Evolutionary conservation across 2,888 invertebrate species (phyloP).

Genomic region (Chouioia cunea): DNA sequence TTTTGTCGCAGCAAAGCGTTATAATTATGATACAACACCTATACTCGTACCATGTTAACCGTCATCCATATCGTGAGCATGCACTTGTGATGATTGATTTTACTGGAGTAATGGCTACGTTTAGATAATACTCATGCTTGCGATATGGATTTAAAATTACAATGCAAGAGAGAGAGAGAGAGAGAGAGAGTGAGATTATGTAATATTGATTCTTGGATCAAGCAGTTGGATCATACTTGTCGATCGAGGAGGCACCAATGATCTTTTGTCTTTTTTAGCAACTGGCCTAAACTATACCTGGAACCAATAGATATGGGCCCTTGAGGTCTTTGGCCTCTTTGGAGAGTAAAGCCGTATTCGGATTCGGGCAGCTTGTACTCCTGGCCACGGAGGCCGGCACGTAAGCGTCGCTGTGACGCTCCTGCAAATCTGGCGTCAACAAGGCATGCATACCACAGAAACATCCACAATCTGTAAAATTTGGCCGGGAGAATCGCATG

Average conservation of each 20-base stretch:
- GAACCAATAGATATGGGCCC: slow-evolving; percentile 72
- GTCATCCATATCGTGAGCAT: slow-evolving; percentile 28
- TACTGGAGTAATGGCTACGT: no score
- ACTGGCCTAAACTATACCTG: slow-evolving; percentile 70
- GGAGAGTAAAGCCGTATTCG: slow-evolving; percentile 65
- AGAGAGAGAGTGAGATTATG: no score
- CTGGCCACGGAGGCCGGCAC: slow-evolving; percentile 60
- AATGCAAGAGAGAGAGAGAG: slow-evolving; percentile 7
- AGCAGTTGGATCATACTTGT: slow-evolving; percentile 19
- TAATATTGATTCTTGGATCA: slow-evolving; percentile 26
- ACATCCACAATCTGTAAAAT: slow-evolving; percentile 66
- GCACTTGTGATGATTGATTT: not conserved
- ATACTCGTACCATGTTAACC: not conserved
- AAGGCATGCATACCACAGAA: slow-evolving; percentile 68
- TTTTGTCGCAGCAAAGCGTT: slow-evolving; percentile 30
- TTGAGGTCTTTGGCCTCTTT: slow-evolving; percentile 70
- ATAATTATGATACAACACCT: slow-evolving; percentile 24
- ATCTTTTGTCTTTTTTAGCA: slow-evolving; percentile 37
- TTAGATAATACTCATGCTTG: slow-evolving; percentile 13
- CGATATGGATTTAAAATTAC: slow-evolving; percentile 29
- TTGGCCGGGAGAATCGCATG: slow-evolving; percentile 47
- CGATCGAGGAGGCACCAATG: slow-evolving; percentile 17
- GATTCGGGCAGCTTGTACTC: slow-evolving; percentile 66
- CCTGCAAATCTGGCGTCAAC: slow-evolving; percentile 69
- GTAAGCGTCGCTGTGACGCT: slow-evolving; percentile 61